Evolutionary conservation across 2,113 vertebrate genomes (phyloP), one percentile per base, ranked within the genome.

Genomic region (Neodon shergylaensis): DNA sequence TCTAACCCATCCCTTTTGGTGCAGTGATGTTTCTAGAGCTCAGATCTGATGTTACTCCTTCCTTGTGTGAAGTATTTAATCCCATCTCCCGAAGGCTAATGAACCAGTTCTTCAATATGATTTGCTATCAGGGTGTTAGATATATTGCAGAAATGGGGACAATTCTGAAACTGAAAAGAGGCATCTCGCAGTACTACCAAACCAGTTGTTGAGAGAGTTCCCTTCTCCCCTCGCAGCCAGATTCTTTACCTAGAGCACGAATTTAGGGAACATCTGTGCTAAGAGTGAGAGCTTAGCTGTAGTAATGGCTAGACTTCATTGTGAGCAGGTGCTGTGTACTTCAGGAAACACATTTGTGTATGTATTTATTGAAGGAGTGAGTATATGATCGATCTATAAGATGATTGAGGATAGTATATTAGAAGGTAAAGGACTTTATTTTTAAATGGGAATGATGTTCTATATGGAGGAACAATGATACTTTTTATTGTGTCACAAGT

Each of bases 391-490:
- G 10, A 36, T 42, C 68, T 78, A 83, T 83, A 24, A 88, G 9
- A 39, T 87, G 33, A 61, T 76, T 26, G 21, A 93, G 44, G 44
- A 13, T 79, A 93, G 2, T 83, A 39, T 77, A 52, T 92, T 73
- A 93, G 63, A 47, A 94, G 9, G 68, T 86, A 87, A 36, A 73
- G n/a, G 22, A 77, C 76, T 33, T 94, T 94, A 88, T 93, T 92
- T 83, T 70, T 88, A 68, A 63, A 54, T 68, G 68, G 61, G 58
- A 91, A 77, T 97, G 47, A 61, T 92, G 76, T 58, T 11, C 19
- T 96, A 47, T 87, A n/a, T 88, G 91, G 33, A 95, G 7, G 39
- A 42, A 85, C 76, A 54, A 61, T 92, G 79, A 61, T 87, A 65
- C 78, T 94, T 89, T 24, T 92, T 84, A 6, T 22, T 92, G 49